Base-by-base conservation (phyloP, 2,113 vertebrate species). In the Osmerus eperlanus region DNA sequence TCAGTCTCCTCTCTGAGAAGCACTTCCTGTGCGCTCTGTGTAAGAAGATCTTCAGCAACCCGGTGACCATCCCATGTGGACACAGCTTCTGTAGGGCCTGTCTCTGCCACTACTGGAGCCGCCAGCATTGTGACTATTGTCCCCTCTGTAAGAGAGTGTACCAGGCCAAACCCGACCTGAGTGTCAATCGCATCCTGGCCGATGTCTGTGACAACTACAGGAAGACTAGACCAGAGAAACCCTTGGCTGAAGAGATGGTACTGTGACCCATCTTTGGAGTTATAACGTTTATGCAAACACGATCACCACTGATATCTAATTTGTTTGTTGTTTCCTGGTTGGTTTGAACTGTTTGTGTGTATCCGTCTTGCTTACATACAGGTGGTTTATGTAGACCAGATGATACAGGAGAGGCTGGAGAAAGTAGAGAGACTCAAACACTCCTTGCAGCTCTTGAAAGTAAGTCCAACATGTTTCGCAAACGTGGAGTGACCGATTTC, bases 61-160 rank as follows among this genome's bases (percentile, higher is more conserved):
- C 91, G 0, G 90, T 90, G 19, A 91, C 90, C 29, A 91, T 79
- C 18, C 89, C 91, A 0, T 93, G 91, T 54, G 91, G 91, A 70
- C 91, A 93, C 87, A 93, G 89, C 80, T 93, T 91, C 80, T 93
- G 91, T 71, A 76, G 90, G 81, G 77, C 86, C 80, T 92, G 91
- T 51, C 85, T 92, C 70, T 68, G 76, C 62, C 76, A 85, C 19
- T 90, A 84, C 83, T 92, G 91, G 90, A 72, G 74, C 8, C 84
- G 82, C 67, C 84, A 84, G 62, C 85, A 78, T 58, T 78, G 84
- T 47, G 87, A 75, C 54, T 89, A 89, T 80, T 93, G 91, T 67
- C 91, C 91, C 3, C 70, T 83, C 72, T 93, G 91, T 62, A 84
- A 73, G 60, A 84, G 84, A 73, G 15, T 84, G 67, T 93, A 91